Conservation (phyloP, 2,888 invertebrate species). For the Eristalinus sepulchralis region DNA sequence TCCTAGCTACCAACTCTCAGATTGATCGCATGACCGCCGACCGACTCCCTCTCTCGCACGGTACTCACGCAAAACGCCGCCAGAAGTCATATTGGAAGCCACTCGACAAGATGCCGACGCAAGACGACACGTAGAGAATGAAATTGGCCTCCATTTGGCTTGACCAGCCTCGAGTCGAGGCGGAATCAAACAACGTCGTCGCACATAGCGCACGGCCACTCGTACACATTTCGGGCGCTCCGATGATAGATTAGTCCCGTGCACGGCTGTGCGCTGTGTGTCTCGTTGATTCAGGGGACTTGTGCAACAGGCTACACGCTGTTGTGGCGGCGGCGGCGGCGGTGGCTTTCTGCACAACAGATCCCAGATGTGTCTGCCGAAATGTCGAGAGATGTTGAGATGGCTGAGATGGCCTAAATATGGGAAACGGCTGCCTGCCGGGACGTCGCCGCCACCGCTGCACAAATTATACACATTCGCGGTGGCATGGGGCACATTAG, state of each 20-base stretch:
- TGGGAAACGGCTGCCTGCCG: slow-evolving; percentile 23
- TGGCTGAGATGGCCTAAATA: slow-evolving; percentile 62
- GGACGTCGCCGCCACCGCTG: not conserved
- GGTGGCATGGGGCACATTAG: not conserved
- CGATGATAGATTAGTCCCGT: not conserved
- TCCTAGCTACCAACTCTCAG: not conserved
- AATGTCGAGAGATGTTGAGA: slow-evolving; percentile 66
- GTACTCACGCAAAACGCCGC: not conserved
- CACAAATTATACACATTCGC: slow-evolving; percentile 38
- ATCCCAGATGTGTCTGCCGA: slow-evolving; percentile 45
- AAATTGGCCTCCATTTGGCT: not conserved
- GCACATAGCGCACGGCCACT: not conserved
- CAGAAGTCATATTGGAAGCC: not conserved
- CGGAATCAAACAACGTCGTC: not conserved
- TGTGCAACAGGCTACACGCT: slow-evolving; percentile 53
- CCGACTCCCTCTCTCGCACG: not conserved
- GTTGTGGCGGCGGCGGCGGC: slow-evolving; percentile 32
- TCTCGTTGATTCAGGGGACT: slow-evolving; percentile 18
- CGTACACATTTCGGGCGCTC: not conserved
- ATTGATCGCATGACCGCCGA: not conserved
- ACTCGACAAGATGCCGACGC: not conserved
- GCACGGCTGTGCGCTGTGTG: not conserved
- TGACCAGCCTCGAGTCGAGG: not conserved
- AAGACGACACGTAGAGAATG: not conserved
- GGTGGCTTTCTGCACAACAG: slow-evolving; percentile 23